These are phyloP conservation scores for Meghimatium bilineatum DNA, from an alignment of 2,888 invertebrate genomes.

Conservation along the genomic window DNA sequence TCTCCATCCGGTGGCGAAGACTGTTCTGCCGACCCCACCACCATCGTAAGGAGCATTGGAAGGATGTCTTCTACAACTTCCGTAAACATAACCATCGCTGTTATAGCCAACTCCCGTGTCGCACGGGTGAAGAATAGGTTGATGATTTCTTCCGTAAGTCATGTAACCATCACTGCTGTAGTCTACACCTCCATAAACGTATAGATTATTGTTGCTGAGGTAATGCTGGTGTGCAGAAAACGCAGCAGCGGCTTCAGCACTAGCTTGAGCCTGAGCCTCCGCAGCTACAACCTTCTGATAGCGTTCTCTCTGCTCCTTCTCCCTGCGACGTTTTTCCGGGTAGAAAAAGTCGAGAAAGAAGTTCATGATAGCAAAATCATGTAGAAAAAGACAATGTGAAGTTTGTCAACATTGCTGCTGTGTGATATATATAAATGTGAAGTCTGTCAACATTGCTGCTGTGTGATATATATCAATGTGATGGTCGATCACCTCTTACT, in stretches of 20 bases:
- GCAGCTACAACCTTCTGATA: constrained; percentile 29
- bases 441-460: too few relatives aligned
- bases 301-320: constrained; percentile 53
- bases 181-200: constrained; percentile 45
- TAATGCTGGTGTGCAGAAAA: not conserved
- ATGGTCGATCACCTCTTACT: too few relatives aligned
- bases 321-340: constrained; percentile 57
- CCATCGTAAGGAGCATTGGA: constrained; percentile 16
- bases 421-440: too few relatives aligned
- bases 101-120: constrained; percentile 32
- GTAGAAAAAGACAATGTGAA: not conserved
- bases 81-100: constrained; percentile 37
- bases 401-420: too few relatives aligned
- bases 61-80: not conserved
- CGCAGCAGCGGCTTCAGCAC: constrained; percentile 7
- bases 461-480: too few relatives aligned
- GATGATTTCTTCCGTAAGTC: constrained; percentile 26
- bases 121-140: constrained; percentile 2
- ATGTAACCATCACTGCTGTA: constrained; percentile 40
- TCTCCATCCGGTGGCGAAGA: not conserved
- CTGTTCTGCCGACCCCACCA: not conserved
- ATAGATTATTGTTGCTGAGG: constrained; percentile 42
- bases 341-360: constrained; percentile 68
- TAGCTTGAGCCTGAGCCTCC: constrained; percentile 24
- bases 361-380: constrained; percentile 53